A percentile compares a stretch with the other conserved stretches of the same genome.
These are phyloP conservation scores for Clarias fuscus DNA, from an alignment of 2,797 vertebrate species.

Conservation along the genomic window DNA sequence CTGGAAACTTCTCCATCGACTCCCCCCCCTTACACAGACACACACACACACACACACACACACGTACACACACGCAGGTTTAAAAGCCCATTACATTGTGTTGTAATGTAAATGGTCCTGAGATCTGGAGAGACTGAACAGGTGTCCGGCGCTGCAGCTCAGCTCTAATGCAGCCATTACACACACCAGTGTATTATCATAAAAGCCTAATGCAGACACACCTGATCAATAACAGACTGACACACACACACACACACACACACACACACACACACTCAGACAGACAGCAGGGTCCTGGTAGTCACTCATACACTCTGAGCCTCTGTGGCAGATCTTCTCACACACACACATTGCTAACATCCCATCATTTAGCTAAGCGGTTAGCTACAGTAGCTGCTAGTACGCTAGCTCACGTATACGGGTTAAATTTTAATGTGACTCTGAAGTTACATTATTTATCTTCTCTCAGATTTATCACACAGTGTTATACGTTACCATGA, in stretches of 20 bases:
- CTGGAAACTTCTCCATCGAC: slow-evolving; percentile 72
- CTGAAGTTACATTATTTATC: neutral
- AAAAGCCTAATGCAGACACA: slow-evolving; percentile 77
- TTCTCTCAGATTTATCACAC: neutral
- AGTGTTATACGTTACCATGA: too few relatives aligned
- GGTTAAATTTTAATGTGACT: neutral
- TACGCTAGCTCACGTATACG: too few relatives aligned
- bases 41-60: slow-evolving; percentile 25
- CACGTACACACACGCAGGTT: slow-evolving; percentile 39
- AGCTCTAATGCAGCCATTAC: slow-evolving; percentile 81
- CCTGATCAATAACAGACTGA: slow-evolving; percentile 55
- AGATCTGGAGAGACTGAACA: slow-evolving; percentile 74
- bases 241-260: slow-evolving; percentile 25
- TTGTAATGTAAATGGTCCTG: slow-evolving; percentile 76
- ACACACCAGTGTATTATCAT: slow-evolving; percentile 76
- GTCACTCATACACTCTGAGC: slow-evolving; percentile 27
- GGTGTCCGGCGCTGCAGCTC: slow-evolving; percentile 76
- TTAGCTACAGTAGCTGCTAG: neutral
- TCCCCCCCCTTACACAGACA: slow-evolving; percentile 33
- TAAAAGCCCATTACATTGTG: slow-evolving; percentile 78
- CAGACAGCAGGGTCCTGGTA: slow-evolving; percentile 39
- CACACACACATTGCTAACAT: too few relatives aligned
- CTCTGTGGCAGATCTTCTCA: neutral
- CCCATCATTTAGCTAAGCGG: neutral
- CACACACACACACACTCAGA: slow-evolving; percentile 15